Base-by-base conservation (phyloP, 2,888 invertebrate species). In the Syrista parreyssii region DNA sequence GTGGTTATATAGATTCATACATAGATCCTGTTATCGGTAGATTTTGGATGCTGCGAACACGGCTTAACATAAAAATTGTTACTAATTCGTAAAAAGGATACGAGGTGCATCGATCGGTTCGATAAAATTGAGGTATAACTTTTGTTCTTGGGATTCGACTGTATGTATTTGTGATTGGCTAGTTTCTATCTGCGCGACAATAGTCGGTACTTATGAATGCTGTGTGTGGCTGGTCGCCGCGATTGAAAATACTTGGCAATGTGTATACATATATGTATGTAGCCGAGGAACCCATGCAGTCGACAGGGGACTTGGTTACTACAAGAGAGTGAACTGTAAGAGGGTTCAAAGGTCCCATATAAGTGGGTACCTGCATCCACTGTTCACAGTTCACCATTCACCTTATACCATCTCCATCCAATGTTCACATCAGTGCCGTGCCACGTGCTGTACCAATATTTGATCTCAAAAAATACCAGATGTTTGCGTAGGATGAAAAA, bases 361-460 rank as follows among this genome's bases (percentile, higher is more conserved):
- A 71, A 71, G 71, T 71, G 71, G 71, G 32, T 71, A 32, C 71
- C 71, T 32, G 32, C 32, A 32, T 32, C 71, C 71, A 55, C 23
- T 55, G 71, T 71, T 31, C 71, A 71, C 31, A 31, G 71, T 31
- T 32, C 31, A 71, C 71, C 31, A 32, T 71, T 71, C 71, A 12
- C 31, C 31, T 31, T 71, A 15, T 23, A 55, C 9, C 55, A 23
- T 40, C 40, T 40, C 15, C 40, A 40, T 55, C 55, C 55, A 71
- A 2, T 23, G 74, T 33, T 74, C 33, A 74, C 35, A 23, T 30
- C 74, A n/a, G 34, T 72, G 75, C 35, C 75, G 30, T 35, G 78
- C 78, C 78, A 73, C 78, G 78, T 75, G 78, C 78, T 78, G 73
- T 72, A 75, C 75, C 75, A 78, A 78, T 78, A 78, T 78, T 78